Evolutionary conservation across 2,113 vertebrate species (phyloP).

Genomic region (Recurvirostra avosetta): DNA sequence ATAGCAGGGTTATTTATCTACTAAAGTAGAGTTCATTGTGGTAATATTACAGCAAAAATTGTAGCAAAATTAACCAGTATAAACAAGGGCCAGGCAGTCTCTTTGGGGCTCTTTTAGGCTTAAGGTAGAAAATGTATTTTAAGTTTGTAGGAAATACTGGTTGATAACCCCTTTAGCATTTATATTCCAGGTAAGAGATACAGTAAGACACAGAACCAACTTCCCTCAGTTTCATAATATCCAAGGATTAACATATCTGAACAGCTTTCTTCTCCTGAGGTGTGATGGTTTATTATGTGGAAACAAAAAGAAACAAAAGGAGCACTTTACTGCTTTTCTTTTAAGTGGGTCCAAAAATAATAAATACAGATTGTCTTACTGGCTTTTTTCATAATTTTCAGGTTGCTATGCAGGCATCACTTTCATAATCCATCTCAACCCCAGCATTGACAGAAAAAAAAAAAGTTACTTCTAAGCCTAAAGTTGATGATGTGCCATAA

Average conservation of each 20-base stretch:
- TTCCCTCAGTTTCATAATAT: background rate
- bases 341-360: background rate
- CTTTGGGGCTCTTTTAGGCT: background rate
- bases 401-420: background rate
- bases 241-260: background rate
- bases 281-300: background rate
- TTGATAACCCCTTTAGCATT: background rate
- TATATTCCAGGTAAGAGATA: background rate
- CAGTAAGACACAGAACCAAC: background rate
- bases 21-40: background rate
- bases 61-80: background rate
- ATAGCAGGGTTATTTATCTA: background rate
- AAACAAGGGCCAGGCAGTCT: background rate
- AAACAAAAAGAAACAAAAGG: background rate
- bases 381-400: background rate
- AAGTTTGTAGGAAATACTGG: background rate
- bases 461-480: background rate
- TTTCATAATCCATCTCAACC: background rate
- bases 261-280: background rate
- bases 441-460: background rate
- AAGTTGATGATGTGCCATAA: background rate
- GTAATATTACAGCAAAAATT: background rate
- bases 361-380: background rate
- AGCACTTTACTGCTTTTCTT: background rate
- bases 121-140: background rate